Conservation (phyloP, 2,888 invertebrate species). For the Caenorhabditis panamensis region DNA sequence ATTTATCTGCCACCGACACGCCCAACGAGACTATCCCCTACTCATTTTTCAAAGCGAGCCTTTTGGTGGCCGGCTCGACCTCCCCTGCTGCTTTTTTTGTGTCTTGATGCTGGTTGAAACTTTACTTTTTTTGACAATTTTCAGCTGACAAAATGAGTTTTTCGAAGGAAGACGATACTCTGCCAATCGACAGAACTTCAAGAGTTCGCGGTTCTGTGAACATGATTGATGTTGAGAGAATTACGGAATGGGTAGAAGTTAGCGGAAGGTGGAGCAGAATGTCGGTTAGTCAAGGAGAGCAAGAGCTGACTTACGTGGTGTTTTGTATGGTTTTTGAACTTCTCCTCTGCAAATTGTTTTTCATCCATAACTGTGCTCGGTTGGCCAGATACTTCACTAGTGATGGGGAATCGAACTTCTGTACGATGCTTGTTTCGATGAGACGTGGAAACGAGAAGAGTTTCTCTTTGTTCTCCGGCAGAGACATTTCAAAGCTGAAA, state of each 20-base stretch:
- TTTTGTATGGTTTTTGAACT: neutral
- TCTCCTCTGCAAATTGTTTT: too few relatives aligned
- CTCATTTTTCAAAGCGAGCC: conserved; percentile 49
- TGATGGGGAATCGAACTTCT: neutral
- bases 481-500: too few relatives aligned
- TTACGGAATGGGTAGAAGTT: conserved; percentile 73
- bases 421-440: neutral
- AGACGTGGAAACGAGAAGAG: neutral
- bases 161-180: conserved; percentile 33
- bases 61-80: conserved; percentile 23
- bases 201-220: conserved; percentile 61
- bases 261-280: conserved; percentile 75
- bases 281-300: conserved; percentile 70
- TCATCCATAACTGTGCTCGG: neutral
- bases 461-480: too few relatives aligned
- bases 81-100: conserved; percentile 19
- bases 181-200: conserved; percentile 39
- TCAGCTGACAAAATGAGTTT: conserved; percentile 24
- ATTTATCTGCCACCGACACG: conserved; percentile 48
- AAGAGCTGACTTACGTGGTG: neutral
- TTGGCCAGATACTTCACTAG: neutral
- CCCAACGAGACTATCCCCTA: conserved; percentile 50
- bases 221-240: conserved; percentile 63
- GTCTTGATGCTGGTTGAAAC: neutral
- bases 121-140: conserved; percentile 3